Percentiles rank a stretch among this genome's conserved stretches.
Evolutionary conservation across 2,113 vertebrate genomes (phyloP).

Genomic region (Elephantulus edwardii): DNA sequence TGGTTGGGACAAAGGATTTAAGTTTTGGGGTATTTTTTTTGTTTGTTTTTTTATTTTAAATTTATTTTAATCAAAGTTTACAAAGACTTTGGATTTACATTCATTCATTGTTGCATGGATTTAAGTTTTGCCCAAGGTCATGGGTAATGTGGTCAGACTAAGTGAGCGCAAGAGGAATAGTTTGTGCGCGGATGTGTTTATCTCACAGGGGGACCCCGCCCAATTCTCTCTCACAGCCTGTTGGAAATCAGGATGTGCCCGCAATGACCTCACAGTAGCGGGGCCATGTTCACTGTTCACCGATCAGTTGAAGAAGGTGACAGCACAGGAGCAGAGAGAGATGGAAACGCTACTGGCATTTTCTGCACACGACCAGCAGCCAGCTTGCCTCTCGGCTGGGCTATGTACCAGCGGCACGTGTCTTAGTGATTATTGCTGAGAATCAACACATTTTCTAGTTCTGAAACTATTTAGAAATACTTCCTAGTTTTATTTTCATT

Average conservation of each 20-base stretch:
- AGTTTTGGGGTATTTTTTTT: too few species aligned
- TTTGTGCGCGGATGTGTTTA: neutral
- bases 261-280: neutral
- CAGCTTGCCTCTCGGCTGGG: neutral
- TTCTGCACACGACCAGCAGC: neutral
- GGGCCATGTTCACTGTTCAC: neutral
- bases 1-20: too few species aligned
- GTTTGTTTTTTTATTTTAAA: too few species aligned
- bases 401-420: neutral
- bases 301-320: slow-evolving; percentile 11
- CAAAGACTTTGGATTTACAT: too few species aligned
- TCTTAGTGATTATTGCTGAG: neutral
- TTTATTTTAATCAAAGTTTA: too few species aligned
- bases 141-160: neutral
- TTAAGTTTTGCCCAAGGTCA: neutral
- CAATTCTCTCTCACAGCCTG: neutral
- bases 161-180: neutral
- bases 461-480: neutral
- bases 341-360: slow-evolving; percentile 29
- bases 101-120: too few species aligned
- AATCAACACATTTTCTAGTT: neutral
- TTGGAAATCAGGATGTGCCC: neutral
- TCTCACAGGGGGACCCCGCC: neutral
- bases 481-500: slow-evolving; percentile 19
- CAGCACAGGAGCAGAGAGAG: neutral